A percentile compares a stretch with the other conserved stretches of the same genome.
Evolutionary conservation across 2,797 vertebrate species (phyloP).

Genomic region (Hipposideros larvatus): DNA sequence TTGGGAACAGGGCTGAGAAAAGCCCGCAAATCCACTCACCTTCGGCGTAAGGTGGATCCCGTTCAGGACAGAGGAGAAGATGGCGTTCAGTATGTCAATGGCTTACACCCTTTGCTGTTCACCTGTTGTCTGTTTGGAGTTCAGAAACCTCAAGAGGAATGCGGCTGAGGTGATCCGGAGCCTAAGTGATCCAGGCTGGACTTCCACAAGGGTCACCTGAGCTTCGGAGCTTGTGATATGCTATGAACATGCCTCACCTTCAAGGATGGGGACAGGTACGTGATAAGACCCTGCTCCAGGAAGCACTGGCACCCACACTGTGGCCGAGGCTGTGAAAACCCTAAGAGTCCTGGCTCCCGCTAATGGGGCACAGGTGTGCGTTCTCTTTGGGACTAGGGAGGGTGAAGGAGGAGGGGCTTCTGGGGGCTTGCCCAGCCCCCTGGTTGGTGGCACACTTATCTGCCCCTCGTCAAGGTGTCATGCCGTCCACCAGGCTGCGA

Average conservation of each 20-base stretch:
- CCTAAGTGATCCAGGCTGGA: not conserved
- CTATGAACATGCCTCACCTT: not conserved
- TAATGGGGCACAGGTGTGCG: not conserved
- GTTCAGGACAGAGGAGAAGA: not conserved
- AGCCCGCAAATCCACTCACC: too few relatives aligned
- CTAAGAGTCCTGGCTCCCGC: not conserved
- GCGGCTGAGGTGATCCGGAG: not conserved
- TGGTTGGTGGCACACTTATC: not conserved
- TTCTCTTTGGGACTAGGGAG: not conserved
- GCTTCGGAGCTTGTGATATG: not conserved
- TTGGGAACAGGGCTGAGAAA: not conserved
- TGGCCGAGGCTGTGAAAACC: not conserved
- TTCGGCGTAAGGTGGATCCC: not conserved
- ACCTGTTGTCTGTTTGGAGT: not conserved
- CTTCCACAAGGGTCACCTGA: not conserved
- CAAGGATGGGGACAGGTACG: accelerated
- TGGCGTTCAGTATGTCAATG: not conserved
- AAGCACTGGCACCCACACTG: accelerated
- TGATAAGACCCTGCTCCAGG: not conserved
- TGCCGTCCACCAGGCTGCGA: not conserved
- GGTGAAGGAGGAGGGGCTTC: not conserved
- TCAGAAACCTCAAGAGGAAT: not conserved
- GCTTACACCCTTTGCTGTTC: not conserved
- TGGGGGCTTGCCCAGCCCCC: not conserved
- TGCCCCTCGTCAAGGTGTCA: not conserved